Conservation (phyloP, 2,888 invertebrate species). For the Amphimallon solstitiale region DNA sequence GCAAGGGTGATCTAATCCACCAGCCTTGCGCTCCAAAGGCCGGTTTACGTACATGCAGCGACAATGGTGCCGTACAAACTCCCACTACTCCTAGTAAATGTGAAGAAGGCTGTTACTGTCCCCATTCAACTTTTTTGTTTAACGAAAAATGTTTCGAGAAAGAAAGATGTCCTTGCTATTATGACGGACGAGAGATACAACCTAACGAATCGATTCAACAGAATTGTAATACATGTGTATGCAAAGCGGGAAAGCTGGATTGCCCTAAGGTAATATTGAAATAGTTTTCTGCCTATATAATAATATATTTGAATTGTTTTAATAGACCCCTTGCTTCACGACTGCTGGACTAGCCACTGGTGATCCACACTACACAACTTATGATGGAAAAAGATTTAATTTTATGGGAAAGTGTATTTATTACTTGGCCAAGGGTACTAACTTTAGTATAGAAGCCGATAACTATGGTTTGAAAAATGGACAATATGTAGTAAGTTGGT, state of each 20-base stretch:
- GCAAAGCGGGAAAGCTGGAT: constrained; percentile 77
- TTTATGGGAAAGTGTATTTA: constrained; percentile 20
- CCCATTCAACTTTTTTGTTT: background rate
- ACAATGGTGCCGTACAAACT: background rate
- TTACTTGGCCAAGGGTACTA: constrained; percentile 7
- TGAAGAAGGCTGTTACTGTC: constrained; percentile 29
- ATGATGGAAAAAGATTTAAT: constrained; percentile 2
- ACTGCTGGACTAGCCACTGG: background rate
- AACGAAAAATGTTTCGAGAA: constrained; percentile 5
- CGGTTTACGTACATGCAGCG: background rate
- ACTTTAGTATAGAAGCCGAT: constrained; percentile 3
- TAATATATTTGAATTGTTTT: background rate
- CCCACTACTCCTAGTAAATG: background rate
- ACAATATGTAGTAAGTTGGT: constrained; percentile 5
- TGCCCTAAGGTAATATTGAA: constrained; percentile 66
- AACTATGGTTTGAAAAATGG: constrained; percentile 1
- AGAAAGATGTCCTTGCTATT: constrained; percentile 69
- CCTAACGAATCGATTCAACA: constrained; percentile 77
- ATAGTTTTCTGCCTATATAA: background rate
- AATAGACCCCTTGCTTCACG: background rate
- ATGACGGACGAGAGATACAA: constrained; percentile 78
- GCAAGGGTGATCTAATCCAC: constrained; percentile 3
- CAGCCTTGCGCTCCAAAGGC: constrained; percentile 16
- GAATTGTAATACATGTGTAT: constrained; percentile 81
- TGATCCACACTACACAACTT: constrained; percentile 17